Conservation (phyloP, 2,113 vertebrate genomes). For the Cervus canadensis region DNA sequence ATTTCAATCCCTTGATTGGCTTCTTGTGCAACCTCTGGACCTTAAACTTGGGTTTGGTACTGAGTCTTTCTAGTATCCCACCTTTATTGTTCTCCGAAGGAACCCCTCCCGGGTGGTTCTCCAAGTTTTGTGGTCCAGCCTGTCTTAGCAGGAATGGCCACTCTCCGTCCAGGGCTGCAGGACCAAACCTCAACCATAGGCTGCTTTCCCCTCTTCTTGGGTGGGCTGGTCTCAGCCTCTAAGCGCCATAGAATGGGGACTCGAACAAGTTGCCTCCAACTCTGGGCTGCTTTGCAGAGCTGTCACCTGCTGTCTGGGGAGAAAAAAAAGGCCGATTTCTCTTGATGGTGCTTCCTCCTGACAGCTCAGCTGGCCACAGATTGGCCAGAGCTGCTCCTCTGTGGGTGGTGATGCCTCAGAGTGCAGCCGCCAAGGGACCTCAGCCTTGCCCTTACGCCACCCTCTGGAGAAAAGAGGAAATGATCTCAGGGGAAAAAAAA, state of each 20-base stretch:
- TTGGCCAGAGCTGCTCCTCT: background rate
- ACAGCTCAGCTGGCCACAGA: background rate
- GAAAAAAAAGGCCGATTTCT: background rate
- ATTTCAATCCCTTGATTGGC: background rate
- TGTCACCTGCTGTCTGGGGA: background rate
- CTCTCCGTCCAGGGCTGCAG: background rate
- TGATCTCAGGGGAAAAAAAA: background rate
- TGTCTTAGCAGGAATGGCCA: background rate
- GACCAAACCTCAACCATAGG: background rate
- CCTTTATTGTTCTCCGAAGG: background rate
- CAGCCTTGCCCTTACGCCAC: conserved; percentile 24
- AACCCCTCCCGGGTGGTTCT: background rate
- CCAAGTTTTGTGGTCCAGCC: background rate
- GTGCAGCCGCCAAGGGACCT: background rate
- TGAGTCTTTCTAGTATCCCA: background rate
- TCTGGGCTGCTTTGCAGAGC: background rate
- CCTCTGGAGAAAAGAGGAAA: conserved; percentile 51
- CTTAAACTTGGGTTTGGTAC: background rate
- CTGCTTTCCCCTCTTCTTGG: background rate
- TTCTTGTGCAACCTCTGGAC: background rate
- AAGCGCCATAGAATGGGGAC: background rate
- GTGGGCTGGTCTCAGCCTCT: background rate
- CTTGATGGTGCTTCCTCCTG: background rate
- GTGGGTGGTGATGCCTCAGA: background rate
- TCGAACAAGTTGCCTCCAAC: background rate